Evolutionary conservation across 2,113 vertebrate genomes (phyloP), one percentile per base, ranked within the genome.

Genomic region (Prinia subflava): DNA sequence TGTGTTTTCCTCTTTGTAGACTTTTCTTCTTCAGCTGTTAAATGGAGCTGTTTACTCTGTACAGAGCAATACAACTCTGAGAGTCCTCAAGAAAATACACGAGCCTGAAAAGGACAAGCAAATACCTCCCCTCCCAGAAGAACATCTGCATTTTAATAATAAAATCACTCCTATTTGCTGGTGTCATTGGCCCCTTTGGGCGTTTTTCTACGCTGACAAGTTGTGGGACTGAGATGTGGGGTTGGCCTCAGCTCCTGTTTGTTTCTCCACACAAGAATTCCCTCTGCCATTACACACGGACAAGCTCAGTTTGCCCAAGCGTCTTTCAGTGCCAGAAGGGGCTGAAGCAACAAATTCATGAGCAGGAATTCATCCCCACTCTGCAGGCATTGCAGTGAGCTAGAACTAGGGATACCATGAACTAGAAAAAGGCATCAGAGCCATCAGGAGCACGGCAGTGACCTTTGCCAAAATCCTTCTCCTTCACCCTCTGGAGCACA

Each of bases 41-140:
- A 74, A 59, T 28, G 71, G 73, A 55, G 20, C 24, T 74, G 39
- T 93, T 94, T 96, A 83, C 52, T 87, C 17, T 78, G n/a, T 31
- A 41, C 39, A 50, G 41, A 91, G 42, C 52, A 74, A 39, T 42
- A n/a, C 59, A 91, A 19, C 64, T 90, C 39, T 57, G 50, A 87
- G 55, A 52, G 25, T 44, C 59, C 4, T 4, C 56, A 23, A 42
- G 59, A 71, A 93, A 69, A 92, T 46, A 22, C 0, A 2, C 59
- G 53, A 59, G 80, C 44, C 56, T 91, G 11, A 81, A 93, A 77
- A 64, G 24, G 28, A 42, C 33, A 63, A 80, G 59, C 24, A 85
- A 70, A 76, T 53, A 1, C 2, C 4, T 91, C 90, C 12, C 22
- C 31, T 89, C 41, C 59, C 31, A 63, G 49, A 68, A 64, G 28